Percentiles rank a stretch among this genome's conserved stretches.
Evolutionary conservation across 2,797 vertebrate genomes (phyloP).

Genomic region (Gambelia wislizenii): DNA sequence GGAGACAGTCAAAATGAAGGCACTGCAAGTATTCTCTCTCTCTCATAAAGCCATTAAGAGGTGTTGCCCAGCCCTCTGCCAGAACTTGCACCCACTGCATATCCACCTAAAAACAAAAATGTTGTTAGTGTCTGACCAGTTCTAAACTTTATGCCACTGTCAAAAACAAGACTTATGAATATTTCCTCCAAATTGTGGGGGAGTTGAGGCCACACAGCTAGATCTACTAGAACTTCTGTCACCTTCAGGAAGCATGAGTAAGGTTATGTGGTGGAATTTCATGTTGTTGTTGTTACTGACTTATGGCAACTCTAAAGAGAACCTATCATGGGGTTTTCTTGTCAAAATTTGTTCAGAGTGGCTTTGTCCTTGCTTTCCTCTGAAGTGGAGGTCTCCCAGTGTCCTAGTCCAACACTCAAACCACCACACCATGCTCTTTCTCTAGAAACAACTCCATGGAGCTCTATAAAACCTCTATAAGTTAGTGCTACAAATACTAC

Average conservation of each 20-base stretch:
- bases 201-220: background rate
- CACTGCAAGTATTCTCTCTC: conserved; percentile 96
- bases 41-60: conserved; percentile 97
- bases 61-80: conserved; percentile 98
- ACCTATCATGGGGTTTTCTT: background rate
- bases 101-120: conserved; percentile 85
- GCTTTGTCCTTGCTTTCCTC: too few species aligned
- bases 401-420: too few species aligned
- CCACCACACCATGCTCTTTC: too few species aligned
- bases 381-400: too few species aligned
- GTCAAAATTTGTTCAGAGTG: too few species aligned
- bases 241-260: background rate
- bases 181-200: background rate
- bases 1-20: conserved; percentile 97
- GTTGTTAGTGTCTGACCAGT: background rate
- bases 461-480: background rate
- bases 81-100: conserved; percentile 99
- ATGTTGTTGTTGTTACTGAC: too few species aligned
- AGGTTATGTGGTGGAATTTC: background rate
- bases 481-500: too few species aligned
- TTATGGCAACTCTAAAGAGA: background rate
- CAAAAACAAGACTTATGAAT: background rate
- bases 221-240: background rate
- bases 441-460: background rate
- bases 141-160: background rate